Evolutionary conservation across 2,113 vertebrate genomes (phyloP), one percentile per base, ranked within the genome.

Genomic region (Perca fluviatilis): DNA sequence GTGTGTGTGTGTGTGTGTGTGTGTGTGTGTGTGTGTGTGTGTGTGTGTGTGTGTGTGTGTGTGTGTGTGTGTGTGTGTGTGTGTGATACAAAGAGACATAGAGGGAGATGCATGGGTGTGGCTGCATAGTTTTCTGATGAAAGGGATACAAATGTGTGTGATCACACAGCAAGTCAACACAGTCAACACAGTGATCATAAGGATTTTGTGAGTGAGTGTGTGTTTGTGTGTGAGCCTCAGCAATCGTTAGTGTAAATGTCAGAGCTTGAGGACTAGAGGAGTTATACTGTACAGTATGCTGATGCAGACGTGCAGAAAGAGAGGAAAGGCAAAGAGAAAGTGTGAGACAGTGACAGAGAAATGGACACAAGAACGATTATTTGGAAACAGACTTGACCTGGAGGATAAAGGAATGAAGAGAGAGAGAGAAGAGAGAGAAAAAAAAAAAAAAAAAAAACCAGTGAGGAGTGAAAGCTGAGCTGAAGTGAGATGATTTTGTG

Each of bases 231-330:
- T 49, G 62, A 54, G 77, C 79, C 51, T 77, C 23, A 50, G 69
- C 76, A 83, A 76, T 87, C 51, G 23, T 79, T 33, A 33, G 5
- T 33, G 78, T 81, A 85, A 87, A 91, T 91, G 89, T 84, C 83
- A 87, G 82, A 68, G 69, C 76, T 66, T 54, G 36, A 84, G 51
- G 73, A 65, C 30, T 11, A 57, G 60, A 63, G 60, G 73, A 82
- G 79, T 58, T 79, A 53, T 40, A 69, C 53, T 67, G 53, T 77
- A 64, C 23, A 54, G 25, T 51, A 87, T 63, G 64, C 72, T 65
- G 65, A 40, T 64, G 74, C 47, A 77, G 56, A 77, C 33, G 33
- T 60, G 61, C 25, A 74, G 58, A 75, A 50, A 56, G 64, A 65
- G 7, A 66, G 51, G 47, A 70, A 49, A 33, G 19, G 47, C 36